Base-by-base conservation (phyloP, 2,888 invertebrate species). In the Ctenicera cuprea region DNA sequence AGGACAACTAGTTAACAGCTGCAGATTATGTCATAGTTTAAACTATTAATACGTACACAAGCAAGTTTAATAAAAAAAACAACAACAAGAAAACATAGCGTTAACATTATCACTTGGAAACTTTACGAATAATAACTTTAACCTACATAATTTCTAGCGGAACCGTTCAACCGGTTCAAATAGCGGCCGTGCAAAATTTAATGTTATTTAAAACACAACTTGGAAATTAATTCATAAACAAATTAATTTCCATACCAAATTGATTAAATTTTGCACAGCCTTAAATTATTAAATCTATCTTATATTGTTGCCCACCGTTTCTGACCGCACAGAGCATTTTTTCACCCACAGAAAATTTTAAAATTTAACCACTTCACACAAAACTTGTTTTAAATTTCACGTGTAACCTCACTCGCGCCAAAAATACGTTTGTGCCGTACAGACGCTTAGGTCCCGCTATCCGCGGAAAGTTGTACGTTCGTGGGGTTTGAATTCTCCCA, bases 111-210 rank as follows among this genome's bases (percentile, higher is more conserved):
- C 71, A 65, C 68, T 65, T 74, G 70, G 74, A 74, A 73, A 59
- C 59, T 59, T 18, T 11, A 41, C 18, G 18, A 14, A 3, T 12
- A 22, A 73, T 66, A 54, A 74, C 64, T 57, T 66, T 65, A 69
- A 68, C 54, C 63, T 50, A 71, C 26, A 59, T 63, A 41, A 12
- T 50, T 57, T 67, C 45, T 26, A 30, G 41, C 14, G 18, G 26
- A 61, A 66, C 59, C 62, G 26, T 73, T 68, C 68, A 68, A 52
- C 74, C 76, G 69, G 76, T 72, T 68, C 69, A 74, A 64, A 52
- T 71, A 71, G 11, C 12, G 66, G 72, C 74, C 68, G 69, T 69
- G 64, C 38, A 68, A 70, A 70, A 64, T 54, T 41, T 41, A 57
- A 33, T 26, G 18, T n/a, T n/a, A n/a, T n/a, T n/a, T n/a, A n/a